These are phyloP conservation scores for Phalangium opilio DNA, from an alignment of 2,888 invertebrate species.

Conservation along the genomic window DNA sequence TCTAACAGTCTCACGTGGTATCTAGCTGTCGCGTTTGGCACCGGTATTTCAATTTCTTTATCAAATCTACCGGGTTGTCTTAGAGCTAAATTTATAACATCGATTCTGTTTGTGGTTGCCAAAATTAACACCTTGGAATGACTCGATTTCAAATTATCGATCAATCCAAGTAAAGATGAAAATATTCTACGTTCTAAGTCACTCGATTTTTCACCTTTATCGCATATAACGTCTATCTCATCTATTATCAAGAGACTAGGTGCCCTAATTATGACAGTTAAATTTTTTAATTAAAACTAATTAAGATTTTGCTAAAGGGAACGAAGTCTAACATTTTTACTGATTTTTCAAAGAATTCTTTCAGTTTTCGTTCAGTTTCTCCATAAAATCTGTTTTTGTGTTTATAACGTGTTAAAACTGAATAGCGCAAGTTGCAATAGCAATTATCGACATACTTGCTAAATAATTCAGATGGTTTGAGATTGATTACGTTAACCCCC, in stretches of 20 bases:
- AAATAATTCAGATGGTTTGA: no score
- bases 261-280: no score
- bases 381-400: slow-evolving; percentile 30
- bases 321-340: no score
- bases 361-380: slow-evolving; percentile 56
- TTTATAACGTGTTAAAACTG: no score
- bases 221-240: slow-evolving; percentile 64
- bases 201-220: slow-evolving; percentile 40
- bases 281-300: no score
- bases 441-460: no score
- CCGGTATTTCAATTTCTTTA: slow-evolving; percentile 29
- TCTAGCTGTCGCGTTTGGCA: slow-evolving; percentile 27
- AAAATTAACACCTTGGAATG: slow-evolving; percentile 57
- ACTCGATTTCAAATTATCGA: slow-evolving; percentile 43
- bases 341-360: slow-evolving; percentile 16
- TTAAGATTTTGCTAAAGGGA: no score
- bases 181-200: slow-evolving; percentile 58
- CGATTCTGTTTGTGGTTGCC: slow-evolving; percentile 60
- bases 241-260: slow-evolving; percentile 69
- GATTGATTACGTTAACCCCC: not conserved
- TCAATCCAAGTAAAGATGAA: slow-evolving; percentile 43
- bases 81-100: slow-evolving; percentile 54
- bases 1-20: slow-evolving; percentile 25
- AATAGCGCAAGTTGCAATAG: no score
- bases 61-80: slow-evolving; percentile 63